Conservation (phyloP, 2,113 vertebrate genomes). For the Hemicordylus capensis region DNA sequence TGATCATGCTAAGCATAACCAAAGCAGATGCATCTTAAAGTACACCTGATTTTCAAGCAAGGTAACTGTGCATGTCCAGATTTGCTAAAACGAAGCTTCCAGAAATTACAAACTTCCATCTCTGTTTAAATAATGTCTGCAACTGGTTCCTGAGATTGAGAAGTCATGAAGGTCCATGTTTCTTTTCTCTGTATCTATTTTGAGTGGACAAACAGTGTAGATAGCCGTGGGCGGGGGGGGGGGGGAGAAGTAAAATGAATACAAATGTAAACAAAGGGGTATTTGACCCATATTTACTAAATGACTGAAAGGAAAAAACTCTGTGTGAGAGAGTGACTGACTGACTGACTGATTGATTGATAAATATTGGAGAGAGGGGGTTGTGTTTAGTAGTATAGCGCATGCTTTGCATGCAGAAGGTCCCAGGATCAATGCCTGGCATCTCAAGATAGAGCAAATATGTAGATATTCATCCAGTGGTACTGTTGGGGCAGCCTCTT, state of each 20-base stretch:
- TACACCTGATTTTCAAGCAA: background rate
- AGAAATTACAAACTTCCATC: background rate
- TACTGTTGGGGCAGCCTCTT: no score
- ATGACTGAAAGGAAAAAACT: background rate
- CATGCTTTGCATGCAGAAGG: no score
- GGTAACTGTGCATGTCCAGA: background rate
- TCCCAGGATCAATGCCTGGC: no score
- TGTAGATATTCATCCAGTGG: no score
- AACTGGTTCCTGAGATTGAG: background rate
- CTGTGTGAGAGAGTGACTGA: no score
- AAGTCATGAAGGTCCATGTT: background rate
- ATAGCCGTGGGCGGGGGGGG: no score
- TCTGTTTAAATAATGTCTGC: background rate
- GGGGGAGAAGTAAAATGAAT: no score
- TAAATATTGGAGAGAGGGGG: no score
- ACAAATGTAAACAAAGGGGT: background rate
- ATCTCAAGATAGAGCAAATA: no score
- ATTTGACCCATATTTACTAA: background rate
- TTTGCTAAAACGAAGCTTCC: background rate
- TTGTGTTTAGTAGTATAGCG: no score
- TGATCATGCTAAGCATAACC: background rate
- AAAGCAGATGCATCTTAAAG: background rate
- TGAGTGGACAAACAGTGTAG: background rate
- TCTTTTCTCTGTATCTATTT: background rate
- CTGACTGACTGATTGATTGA: no score